A percentile compares a stretch with the other conserved stretches of the same genome.
These are phyloP conservation scores for Tenthredo mesomela DNA, from an alignment of 2,888 invertebrate species.

Conservation along the genomic window DNA sequence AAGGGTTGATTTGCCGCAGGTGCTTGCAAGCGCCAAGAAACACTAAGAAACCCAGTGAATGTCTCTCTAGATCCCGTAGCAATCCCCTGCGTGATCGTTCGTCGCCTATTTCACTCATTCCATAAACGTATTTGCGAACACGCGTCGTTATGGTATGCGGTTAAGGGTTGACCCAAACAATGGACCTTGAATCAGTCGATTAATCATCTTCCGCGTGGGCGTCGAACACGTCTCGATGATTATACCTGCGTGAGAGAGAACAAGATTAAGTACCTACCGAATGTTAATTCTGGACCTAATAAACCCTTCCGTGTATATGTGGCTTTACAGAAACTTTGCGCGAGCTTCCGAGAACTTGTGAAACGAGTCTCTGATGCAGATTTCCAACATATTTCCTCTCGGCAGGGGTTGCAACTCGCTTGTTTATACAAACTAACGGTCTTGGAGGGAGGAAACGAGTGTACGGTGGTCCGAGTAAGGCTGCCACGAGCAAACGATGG, in stretches of 20 bases:
- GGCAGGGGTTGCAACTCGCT: conserved; percentile 72
- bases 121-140: conserved; percentile 17
- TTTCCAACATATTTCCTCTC: conserved; percentile 64
- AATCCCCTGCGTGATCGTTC: not conserved
- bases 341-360: conserved; percentile 47
- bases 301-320: not conserved
- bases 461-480: not conserved
- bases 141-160: not conserved
- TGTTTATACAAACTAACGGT: conserved; percentile 72
- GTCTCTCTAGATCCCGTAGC: conserved; percentile 4
- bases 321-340: not conserved
- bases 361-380: conserved; percentile 47
- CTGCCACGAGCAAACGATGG: conserved; percentile 52
- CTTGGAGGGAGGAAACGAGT: conserved; percentile 12
- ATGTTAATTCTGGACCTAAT: not conserved
- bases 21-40: conserved; percentile 32
- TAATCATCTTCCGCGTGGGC: conserved; percentile 14
- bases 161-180: not conserved
- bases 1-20: conserved; percentile 45
- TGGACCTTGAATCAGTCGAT: conserved; percentile 6
- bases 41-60: conserved; percentile 5
- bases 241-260: not conserved
- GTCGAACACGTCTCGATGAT: not conserved
- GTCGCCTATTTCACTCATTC: not conserved
- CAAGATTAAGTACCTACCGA: not conserved